These are phyloP conservation scores for Neotoma lepida DNA, from an alignment of 2,113 vertebrate species.

Conservation along the genomic window DNA sequence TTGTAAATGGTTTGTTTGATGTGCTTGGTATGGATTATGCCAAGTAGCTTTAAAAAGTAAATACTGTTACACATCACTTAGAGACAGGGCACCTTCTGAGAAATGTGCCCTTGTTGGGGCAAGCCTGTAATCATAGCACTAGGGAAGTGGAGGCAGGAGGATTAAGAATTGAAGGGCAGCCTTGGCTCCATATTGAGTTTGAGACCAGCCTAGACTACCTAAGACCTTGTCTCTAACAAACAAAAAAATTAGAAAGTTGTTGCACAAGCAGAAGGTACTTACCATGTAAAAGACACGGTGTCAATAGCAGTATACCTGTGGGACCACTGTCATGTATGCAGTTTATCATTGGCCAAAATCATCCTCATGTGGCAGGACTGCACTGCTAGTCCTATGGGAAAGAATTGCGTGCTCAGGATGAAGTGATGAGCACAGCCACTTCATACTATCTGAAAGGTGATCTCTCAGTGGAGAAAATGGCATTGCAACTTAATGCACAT, in stretches of 20 bases:
- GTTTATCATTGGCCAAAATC: neutral
- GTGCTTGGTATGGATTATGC: neutral
- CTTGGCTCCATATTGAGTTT: neutral
- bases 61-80: neutral
- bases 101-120: neutral
- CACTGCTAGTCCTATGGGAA: neutral
- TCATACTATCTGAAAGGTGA: neutral
- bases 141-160: neutral
- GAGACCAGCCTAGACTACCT: neutral
- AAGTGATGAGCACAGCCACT: neutral
- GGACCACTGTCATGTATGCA: neutral
- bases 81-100: neutral
- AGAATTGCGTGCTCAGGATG: neutral
- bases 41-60: constrained; percentile 7
- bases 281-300: neutral
- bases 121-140: neutral
- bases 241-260: neutral
- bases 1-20: neutral
- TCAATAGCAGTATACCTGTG: neutral
- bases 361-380: no score
- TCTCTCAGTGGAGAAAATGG: neutral
- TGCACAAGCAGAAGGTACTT: neutral
- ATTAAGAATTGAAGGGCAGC: neutral
- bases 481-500: neutral
- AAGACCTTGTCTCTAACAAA: neutral